Conservation (phyloP, 1,140 invertebrate genomes). For the Chrysomallon squamiferum region DNA sequence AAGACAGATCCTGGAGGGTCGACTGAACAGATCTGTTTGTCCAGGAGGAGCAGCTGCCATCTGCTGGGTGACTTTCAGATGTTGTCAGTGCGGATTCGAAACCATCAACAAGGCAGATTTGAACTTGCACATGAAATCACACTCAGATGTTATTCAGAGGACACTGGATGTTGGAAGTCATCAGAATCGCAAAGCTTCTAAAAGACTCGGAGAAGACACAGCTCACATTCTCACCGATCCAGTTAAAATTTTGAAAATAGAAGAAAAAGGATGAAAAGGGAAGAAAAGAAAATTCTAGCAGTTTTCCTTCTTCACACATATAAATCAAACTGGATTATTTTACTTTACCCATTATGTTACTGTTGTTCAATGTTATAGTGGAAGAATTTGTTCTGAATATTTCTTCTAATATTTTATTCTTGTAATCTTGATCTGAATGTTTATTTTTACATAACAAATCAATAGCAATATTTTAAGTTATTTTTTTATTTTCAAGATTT, state of each 20-base stretch:
- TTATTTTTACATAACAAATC: no score
- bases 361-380: no score
- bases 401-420: no score
- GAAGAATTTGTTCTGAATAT: no score
- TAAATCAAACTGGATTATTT: no score
- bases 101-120: constrained; percentile 59
- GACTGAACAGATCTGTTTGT: constrained; percentile 28
- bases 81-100: constrained; percentile 63
- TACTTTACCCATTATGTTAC: no score
- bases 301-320: no score
- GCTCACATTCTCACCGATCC: not conserved
- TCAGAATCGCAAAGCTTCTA: not conserved
- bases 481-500: no score
- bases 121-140: constrained; percentile 57
- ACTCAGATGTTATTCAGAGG: constrained; percentile 55
- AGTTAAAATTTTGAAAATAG: not conserved
- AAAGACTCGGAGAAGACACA: not conserved
- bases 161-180: constrained; percentile 39
- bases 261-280: not conserved
- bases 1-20: constrained; percentile 42
- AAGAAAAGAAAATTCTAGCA: no score
- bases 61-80: constrained; percentile 59
- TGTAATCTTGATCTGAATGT: no score
- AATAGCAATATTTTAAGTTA: no score
- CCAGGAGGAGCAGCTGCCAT: constrained; percentile 30